These are phyloP conservation scores for Nipponia nippon DNA, from an alignment of 2,113 vertebrate genomes.

Conservation along the genomic window DNA sequence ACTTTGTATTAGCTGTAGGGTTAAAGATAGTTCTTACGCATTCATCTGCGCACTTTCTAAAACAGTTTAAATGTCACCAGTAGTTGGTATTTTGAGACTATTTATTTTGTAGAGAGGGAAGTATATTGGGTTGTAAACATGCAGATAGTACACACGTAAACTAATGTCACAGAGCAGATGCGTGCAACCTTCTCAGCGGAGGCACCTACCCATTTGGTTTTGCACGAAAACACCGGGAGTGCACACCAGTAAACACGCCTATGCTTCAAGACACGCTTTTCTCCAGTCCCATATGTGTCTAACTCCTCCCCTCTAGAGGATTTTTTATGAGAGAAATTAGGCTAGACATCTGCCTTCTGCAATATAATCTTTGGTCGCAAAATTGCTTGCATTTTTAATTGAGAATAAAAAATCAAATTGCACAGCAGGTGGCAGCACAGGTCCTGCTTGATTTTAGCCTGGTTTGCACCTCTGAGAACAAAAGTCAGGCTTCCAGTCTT, in stretches of 20 bases:
- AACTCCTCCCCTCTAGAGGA: neutral
- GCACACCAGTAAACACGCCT: neutral
- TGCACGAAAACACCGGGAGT: too few species aligned
- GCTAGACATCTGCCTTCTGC: too few species aligned
- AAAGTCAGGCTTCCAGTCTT: neutral
- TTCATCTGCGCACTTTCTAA: neutral
- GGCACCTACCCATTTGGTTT: neutral
- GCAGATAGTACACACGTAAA: neutral
- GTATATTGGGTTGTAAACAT: neutral
- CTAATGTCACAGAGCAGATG: neutral
- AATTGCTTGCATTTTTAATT: neutral
- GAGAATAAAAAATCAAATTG: neutral
- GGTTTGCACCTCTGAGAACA: neutral
- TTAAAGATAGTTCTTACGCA: neutral
- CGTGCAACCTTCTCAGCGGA: neutral
- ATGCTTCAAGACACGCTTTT: neutral
- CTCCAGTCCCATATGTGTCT: neutral
- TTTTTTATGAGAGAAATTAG: neutral
- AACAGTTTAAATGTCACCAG: neutral
- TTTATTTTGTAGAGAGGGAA: neutral
- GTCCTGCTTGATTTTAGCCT: neutral
- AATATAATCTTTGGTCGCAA: neutral
- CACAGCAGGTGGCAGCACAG: slow-evolving; percentile 38
- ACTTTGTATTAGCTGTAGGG: neutral
- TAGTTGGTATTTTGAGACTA: neutral